Conservation (phyloP, 2,888 invertebrate genomes). For the Anticlea derivata region DNA sequence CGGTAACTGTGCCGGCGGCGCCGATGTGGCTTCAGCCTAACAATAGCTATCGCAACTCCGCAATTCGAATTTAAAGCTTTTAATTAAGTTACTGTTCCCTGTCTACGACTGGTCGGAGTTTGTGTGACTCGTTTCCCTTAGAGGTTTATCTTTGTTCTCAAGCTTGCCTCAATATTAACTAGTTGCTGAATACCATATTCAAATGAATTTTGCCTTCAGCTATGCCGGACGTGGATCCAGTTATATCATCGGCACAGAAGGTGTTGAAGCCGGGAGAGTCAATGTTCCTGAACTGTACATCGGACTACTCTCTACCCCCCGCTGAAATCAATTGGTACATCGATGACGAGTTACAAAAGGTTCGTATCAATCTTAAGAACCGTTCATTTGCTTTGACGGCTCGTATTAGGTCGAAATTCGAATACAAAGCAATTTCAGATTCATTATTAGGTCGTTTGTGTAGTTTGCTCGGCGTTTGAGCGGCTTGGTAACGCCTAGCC, state of each 20-base stretch:
- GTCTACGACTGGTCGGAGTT: conserved; percentile 42
- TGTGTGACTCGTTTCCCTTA: conserved; percentile 43
- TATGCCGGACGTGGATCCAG: conserved; percentile 72
- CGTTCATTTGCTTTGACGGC: conserved; percentile 32
- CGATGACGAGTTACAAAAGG: conserved; percentile 76
- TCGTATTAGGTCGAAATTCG: conserved; percentile 34
- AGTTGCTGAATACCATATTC: conserved; percentile 47
- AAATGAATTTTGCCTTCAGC: conserved; percentile 64
- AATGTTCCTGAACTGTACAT: conserved; percentile 73
- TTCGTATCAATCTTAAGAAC: conserved; percentile 41
- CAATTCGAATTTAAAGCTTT: conserved; percentile 50
- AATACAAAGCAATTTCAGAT: conserved; percentile 37
- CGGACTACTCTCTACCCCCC: conserved; percentile 74
- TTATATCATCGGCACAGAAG: conserved; percentile 72
- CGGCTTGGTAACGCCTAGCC: conserved; percentile 24
- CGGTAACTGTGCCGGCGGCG: conserved; percentile 36
- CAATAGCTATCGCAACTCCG: conserved; percentile 45
- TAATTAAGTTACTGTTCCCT: conserved; percentile 49
- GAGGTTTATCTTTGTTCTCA: conserved; percentile 39
- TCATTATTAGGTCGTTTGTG: conserved; percentile 32
- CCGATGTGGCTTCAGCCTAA: conserved; percentile 45
- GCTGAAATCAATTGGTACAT: conserved; percentile 80
- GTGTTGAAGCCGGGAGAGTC: conserved; percentile 75
- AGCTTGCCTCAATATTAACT: conserved; percentile 42
- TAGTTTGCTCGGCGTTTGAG: conserved; percentile 26